phyloP scores from a whole-genome alignment of 2,888 invertebrate genomes.

The Strigamia crassipes region DNA sequence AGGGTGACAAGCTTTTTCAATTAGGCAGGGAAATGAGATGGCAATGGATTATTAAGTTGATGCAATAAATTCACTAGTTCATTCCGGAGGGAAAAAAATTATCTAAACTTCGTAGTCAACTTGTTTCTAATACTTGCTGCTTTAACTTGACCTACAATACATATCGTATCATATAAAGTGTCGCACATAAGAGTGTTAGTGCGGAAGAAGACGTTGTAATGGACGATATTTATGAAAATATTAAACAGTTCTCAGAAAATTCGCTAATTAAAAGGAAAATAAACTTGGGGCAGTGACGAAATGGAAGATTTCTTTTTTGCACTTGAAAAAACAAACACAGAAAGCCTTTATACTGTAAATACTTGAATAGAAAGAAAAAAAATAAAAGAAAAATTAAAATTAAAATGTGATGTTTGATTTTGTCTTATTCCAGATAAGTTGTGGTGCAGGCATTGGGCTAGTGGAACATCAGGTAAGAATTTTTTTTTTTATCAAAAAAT shows the following conservation, averaged over 20 bases:
- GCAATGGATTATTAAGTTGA: conserved; percentile 40
- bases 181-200: not conserved
- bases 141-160: not conserved
- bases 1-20: conserved; percentile 40
- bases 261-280: conserved; percentile 8
- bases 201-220: not conserved
- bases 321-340: conserved; percentile 31
- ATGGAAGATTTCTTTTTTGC: not conserved
- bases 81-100: conserved; percentile 16
- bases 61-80: conserved; percentile 30
- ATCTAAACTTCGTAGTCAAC: conserved; percentile 13
- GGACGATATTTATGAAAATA: not conserved
- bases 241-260: conserved; percentile 5
- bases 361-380: not conserved
- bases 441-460: conserved; percentile 9
- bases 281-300: conserved; percentile 5
- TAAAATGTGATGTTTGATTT: not conserved
- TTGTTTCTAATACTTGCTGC: not conserved
- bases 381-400: not conserved
- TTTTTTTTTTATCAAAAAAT: not conserved
- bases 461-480: conserved; percentile 39
- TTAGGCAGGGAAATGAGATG: conserved; percentile 40
- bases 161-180: not conserved
- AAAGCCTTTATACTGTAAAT: conserved; percentile 15
- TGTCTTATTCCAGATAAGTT: conserved; percentile 23